Conservation (phyloP, 2,113 vertebrate species). For the Sciurus niger region DNA sequence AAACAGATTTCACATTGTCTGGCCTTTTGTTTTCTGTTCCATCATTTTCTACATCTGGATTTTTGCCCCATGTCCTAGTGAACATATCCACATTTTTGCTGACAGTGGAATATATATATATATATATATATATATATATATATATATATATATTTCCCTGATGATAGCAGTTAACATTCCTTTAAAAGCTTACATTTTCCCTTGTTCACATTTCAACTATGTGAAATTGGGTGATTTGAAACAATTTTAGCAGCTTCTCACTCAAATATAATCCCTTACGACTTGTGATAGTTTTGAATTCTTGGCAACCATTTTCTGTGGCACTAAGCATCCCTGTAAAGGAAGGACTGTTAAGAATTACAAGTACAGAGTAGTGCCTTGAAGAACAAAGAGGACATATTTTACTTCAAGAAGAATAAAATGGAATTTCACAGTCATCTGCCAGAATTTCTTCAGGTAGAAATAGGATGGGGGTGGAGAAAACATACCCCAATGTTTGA, state of each 20-base stretch:
- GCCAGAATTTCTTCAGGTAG: slow-evolving; percentile 32
- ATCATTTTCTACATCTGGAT: slow-evolving; percentile 79
- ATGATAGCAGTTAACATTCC: slow-evolving; percentile 84
- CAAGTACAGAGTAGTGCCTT: slow-evolving; percentile 67
- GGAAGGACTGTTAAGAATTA: slow-evolving; percentile 75
- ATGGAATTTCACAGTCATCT: slow-evolving; percentile 51
- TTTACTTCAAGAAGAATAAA: slow-evolving; percentile 76
- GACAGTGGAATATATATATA: slow-evolving; percentile 48
- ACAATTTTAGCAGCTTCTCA: slow-evolving; percentile 83
- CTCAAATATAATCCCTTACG: slow-evolving; percentile 77
- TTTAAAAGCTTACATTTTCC: slow-evolving; percentile 81
- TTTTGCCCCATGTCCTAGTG: slow-evolving; percentile 28
- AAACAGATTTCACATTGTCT: slow-evolving; percentile 82
- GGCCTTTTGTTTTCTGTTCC: slow-evolving; percentile 76
- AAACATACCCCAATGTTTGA: background rate
- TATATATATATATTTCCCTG: slow-evolving; percentile 65
- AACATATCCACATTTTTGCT: slow-evolving; percentile 78
- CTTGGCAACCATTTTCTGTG: slow-evolving; percentile 78
- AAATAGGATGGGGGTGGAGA: background rate
- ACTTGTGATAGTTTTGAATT: slow-evolving; percentile 79
- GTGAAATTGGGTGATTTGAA: slow-evolving; percentile 83
- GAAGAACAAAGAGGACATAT: slow-evolving; percentile 76
- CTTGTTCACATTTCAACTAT: slow-evolving; percentile 82
- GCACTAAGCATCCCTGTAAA: slow-evolving; percentile 66
- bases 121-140: background rate